A percentile compares a stretch with the other conserved stretches of the same genome.
These are phyloP conservation scores for Antennarius striatus DNA, from an alignment of 2,113 vertebrate genomes.

Conservation along the genomic window DNA sequence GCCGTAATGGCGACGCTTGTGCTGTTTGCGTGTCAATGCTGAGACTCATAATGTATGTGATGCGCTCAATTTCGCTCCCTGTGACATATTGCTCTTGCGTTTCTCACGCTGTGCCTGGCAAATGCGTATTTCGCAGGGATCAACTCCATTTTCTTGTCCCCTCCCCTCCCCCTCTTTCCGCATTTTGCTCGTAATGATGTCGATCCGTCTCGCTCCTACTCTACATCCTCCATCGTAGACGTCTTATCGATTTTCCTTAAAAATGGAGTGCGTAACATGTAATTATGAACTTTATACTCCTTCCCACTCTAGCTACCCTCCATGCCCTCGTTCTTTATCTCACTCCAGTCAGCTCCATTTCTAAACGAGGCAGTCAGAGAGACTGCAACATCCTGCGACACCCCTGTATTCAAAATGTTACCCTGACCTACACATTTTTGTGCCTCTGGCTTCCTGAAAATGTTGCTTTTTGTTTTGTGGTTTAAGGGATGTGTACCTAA, in stretches of 20 bases:
- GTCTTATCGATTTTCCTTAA: conserved; percentile 23
- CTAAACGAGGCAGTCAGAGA: neutral
- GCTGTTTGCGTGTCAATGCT: conserved; percentile 48
- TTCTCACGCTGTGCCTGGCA: conserved; percentile 13
- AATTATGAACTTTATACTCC: conserved; percentile 36
- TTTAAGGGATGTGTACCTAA: too few species aligned
- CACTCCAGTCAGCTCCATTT: neutral
- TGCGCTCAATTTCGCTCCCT: conserved; percentile 14
- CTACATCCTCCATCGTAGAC: neutral
- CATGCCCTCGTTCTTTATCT: neutral
- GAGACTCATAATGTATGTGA: conserved; percentile 50
- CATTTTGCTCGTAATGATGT: conserved; percentile 8
- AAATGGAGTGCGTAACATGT: conserved; percentile 21
- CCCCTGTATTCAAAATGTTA: too few species aligned
- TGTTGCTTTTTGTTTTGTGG: too few species aligned
- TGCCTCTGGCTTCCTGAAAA: too few species aligned
- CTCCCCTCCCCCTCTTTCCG: neutral
- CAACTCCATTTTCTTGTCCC: too few species aligned
- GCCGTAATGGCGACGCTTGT: conserved; percentile 45
- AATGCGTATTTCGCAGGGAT: conserved; percentile 2
- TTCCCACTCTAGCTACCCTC: conserved; percentile 2
- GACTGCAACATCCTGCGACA: too few species aligned
- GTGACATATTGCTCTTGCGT: conserved; percentile 17
- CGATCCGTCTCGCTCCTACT: conserved; percentile 13
- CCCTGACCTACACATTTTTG: too few species aligned